A percentile compares a stretch with the other conserved stretches of the same genome.
phyloP scores from a whole-genome alignment of 2,113 vertebrate genomes.

The Clarias macrocephalus region DNA sequence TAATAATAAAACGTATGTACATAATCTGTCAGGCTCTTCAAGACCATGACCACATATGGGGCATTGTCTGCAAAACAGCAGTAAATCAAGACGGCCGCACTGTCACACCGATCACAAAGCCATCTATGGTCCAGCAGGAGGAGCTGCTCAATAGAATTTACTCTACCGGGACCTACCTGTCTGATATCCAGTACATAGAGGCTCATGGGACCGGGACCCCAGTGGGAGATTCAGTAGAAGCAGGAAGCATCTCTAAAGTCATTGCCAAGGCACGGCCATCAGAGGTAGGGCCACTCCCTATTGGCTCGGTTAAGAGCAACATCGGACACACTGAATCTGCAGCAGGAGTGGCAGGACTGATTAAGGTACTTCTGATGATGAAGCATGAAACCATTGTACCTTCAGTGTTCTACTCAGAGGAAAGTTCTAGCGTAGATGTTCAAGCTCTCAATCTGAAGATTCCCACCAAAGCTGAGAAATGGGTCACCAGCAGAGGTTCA shows the following conservation, averaged over 20 bases:
- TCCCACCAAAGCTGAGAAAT: slow-evolving; percentile 71
- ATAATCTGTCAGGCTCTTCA: slow-evolving; percentile 58
- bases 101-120: slow-evolving; percentile 78
- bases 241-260: slow-evolving; percentile 74
- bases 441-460: slow-evolving; percentile 73
- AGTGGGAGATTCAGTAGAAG: slow-evolving; percentile 78
- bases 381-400: slow-evolving; percentile 80
- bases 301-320: slow-evolving; percentile 88
- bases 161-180: slow-evolving; percentile 65
- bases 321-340: slow-evolving; percentile 86
- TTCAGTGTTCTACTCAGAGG: slow-evolving; percentile 78
- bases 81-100: slow-evolving; percentile 82
- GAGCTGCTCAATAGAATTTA: slow-evolving; percentile 79
- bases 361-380: slow-evolving; percentile 90
- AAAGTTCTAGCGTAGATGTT: slow-evolving; percentile 71
- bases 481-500: slow-evolving; percentile 65
- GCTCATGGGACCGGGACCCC: slow-evolving; percentile 84
- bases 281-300: slow-evolving; percentile 62
- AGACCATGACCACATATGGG: slow-evolving; percentile 81
- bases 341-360: slow-evolving; percentile 80
- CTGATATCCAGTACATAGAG: slow-evolving; percentile 80
- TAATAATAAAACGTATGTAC: not conserved
- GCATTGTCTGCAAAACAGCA: slow-evolving; percentile 76
- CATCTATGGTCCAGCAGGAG: slow-evolving; percentile 78
- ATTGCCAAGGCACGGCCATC: slow-evolving; percentile 72